Evolutionary conservation across 2,113 vertebrate species (phyloP).

Genomic region (Gadus macrocephalus): DNA sequence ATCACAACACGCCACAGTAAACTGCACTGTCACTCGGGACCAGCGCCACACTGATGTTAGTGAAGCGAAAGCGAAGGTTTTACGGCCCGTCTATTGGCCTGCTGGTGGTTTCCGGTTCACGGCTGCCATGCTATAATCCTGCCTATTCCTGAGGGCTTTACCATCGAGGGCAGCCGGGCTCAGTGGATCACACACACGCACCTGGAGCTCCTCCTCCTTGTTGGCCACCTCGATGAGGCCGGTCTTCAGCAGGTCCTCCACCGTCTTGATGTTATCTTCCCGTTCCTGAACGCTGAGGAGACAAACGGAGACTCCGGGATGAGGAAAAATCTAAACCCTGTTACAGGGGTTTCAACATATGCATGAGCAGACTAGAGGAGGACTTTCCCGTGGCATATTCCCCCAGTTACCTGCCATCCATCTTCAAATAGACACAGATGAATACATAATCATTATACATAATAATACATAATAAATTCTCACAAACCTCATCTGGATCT

Average conservation of each 20-base stretch:
- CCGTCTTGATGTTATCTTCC: constrained; percentile 90
- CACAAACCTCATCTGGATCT: constrained; percentile 70
- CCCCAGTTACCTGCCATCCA: too few species aligned
- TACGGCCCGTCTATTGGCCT: background rate
- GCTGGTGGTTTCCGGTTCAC: background rate
- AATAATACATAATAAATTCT: background rate
- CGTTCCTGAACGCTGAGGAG: constrained; percentile 76
- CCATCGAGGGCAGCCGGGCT: background rate
- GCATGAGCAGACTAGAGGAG: too few species aligned
- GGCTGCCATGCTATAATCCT: background rate
- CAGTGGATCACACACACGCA: constrained; percentile 51
- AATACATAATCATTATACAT: too few species aligned
- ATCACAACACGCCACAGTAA: constrained; percentile 18
- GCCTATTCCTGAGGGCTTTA: background rate
- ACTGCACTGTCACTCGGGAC: constrained; percentile 10
- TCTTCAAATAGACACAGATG: too few species aligned
- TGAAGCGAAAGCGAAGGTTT: constrained; percentile 5
- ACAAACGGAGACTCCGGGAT: too few species aligned
- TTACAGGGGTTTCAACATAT: too few species aligned
- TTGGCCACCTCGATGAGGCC: constrained; percentile 94
- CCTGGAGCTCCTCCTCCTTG: constrained; percentile 91
- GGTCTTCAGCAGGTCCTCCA: constrained; percentile 87
- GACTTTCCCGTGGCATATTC: too few species aligned
- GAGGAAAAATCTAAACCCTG: too few species aligned
- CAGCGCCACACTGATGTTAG: background rate